Evolutionary conservation across 2,797 vertebrate species (phyloP).

Genomic region (Darevskia nairensis): DNA sequence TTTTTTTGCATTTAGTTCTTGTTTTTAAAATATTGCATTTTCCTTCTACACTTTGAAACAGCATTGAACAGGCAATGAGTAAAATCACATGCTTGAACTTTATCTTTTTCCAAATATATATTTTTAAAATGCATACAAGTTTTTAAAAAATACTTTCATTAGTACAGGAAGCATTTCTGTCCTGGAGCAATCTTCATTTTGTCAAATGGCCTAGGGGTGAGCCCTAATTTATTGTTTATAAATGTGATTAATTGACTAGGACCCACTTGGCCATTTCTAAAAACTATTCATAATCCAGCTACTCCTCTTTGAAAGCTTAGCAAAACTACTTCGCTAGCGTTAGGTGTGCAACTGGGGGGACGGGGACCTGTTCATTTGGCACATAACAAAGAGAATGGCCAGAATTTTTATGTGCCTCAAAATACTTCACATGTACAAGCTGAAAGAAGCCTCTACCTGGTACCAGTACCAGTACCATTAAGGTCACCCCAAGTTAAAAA

Average conservation of each 20-base stretch:
- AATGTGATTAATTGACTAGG: constrained; percentile 18
- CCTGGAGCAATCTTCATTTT: constrained; percentile 28
- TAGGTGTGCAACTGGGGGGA: neutral
- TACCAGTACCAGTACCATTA: neutral
- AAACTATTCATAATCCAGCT: constrained; percentile 46
- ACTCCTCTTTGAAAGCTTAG: constrained; percentile 1
- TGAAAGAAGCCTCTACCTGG: neutral
- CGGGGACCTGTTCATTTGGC: no score
- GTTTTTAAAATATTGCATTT: constrained; percentile 47
- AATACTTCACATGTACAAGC: neutral
- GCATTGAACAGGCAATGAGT: constrained; percentile 38
- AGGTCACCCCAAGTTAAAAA: neutral
- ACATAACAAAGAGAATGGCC: neutral
- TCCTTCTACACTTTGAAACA: constrained; percentile 25
- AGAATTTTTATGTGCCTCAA: neutral
- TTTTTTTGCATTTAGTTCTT: constrained; percentile 69
- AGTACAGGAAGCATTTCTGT: constrained; percentile 17
- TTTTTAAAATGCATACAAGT: constrained; percentile 11
- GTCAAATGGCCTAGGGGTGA: constrained; percentile 14
- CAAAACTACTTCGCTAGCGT: neutral
- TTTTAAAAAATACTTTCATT: neutral
- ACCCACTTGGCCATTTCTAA: constrained; percentile 24
- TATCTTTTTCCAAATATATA: neutral
- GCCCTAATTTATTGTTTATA: constrained; percentile 43
- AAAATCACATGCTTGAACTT: neutral